Conservation (phyloP, 1,140 invertebrate species). For the Diploscapter pachys region DNA sequence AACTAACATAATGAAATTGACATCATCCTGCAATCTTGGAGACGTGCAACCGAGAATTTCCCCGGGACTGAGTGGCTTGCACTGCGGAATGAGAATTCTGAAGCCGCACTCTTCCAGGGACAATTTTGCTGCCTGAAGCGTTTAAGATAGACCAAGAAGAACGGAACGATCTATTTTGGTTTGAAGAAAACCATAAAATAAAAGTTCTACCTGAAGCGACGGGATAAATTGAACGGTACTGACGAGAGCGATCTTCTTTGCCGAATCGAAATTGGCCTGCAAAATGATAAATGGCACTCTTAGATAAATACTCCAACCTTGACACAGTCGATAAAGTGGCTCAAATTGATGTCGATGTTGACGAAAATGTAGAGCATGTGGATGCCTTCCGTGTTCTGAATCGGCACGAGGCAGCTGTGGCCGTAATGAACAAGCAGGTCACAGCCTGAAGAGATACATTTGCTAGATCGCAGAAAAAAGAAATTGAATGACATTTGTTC, state of each 20-base stretch:
- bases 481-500: too few species aligned
- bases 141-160: constrained; percentile 8
- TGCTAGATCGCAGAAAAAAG: not conserved
- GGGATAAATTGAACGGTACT: constrained; percentile 97
- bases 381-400: constrained; percentile 80
- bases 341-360: constrained; percentile 77
- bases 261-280: constrained; percentile 72
- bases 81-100: constrained; percentile 77
- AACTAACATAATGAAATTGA: constrained; percentile 67
- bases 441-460: constrained; percentile 61
- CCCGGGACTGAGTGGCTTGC: constrained; percentile 91
- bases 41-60: constrained; percentile 95
- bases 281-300: too few species aligned
- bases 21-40: constrained; percentile 71
- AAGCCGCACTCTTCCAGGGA: constrained; percentile 74
- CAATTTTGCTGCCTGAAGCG: constrained; percentile 63
- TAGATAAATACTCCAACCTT: too few species aligned
- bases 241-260: constrained; percentile 73
- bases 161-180: too few species aligned
- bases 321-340: constrained; percentile 81
- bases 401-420: constrained; percentile 92
- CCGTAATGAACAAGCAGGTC: constrained; percentile 96
- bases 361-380: constrained; percentile 97
- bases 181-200: constrained; percentile 1
- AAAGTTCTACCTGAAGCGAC: constrained; percentile 72